A percentile compares a stretch with the other conserved stretches of the same genome.
Evolutionary conservation across 1,140 invertebrate genomes (phyloP).

Genomic region (Spodoptera frugiperda): DNA sequence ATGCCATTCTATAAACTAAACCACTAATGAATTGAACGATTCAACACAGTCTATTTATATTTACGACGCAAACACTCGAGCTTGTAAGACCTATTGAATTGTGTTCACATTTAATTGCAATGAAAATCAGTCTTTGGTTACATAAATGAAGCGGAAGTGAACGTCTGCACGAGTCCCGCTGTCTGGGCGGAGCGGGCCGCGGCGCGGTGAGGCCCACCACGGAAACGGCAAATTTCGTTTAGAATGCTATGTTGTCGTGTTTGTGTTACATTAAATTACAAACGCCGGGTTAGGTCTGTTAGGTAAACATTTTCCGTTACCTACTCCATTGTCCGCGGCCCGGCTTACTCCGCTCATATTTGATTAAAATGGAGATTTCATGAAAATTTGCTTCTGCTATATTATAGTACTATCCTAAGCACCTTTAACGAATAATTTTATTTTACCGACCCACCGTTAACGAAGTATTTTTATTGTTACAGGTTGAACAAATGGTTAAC

Average conservation of each 20-base stretch:
- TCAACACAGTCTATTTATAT: constrained; percentile 13
- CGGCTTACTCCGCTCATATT: constrained; percentile 59
- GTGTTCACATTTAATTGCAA: constrained; percentile 47
- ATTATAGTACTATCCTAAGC: not conserved
- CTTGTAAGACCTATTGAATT: constrained; percentile 27
- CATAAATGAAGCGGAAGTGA: constrained; percentile 42
- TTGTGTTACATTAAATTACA: constrained; percentile 77
- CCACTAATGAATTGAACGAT: constrained; percentile 21
- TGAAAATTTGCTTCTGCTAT: constrained; percentile 47
- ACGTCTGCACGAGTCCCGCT: constrained; percentile 20
- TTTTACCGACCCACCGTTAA: constrained; percentile 6
- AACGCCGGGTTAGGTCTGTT: constrained; percentile 67
- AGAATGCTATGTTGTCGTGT: constrained; percentile 70
- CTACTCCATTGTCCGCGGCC: constrained; percentile 63
- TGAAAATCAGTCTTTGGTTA: constrained; percentile 48
- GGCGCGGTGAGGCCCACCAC: constrained; percentile 45
- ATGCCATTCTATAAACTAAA: not conserved
- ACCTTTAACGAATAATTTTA: constrained; percentile 32
- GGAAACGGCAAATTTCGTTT: constrained; percentile 65
- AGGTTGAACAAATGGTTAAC: constrained; percentile 71
- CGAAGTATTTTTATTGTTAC: constrained; percentile 64
- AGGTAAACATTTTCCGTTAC: constrained; percentile 70
- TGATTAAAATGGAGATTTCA: constrained; percentile 63
- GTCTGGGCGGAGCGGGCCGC: not conserved
- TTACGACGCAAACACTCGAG: constrained; percentile 5